A percentile compares a stretch with the other conserved stretches of the same genome.
phyloP scores from a whole-genome alignment of 2,888 invertebrate species.

The Sphaerophoria taeniata region DNA sequence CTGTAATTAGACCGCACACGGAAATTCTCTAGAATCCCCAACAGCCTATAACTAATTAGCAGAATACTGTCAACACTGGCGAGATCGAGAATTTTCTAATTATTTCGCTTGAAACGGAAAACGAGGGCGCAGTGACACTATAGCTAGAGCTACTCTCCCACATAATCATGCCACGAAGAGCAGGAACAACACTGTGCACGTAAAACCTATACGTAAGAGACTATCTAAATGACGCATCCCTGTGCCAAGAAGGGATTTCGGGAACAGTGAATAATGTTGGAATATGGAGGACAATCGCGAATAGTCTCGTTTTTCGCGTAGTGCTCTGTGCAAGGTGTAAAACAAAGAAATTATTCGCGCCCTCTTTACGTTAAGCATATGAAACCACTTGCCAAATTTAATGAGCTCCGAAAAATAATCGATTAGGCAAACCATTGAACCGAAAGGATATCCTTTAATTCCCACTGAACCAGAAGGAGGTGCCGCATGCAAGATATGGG shows the following conservation, averaged over 20 bases:
- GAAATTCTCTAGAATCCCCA: constrained; percentile 64
- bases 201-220: constrained; percentile 10
- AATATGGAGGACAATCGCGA: not conserved
- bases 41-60: constrained; percentile 73
- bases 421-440: constrained; percentile 72
- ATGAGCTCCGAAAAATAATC: constrained; percentile 72
- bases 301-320: not conserved
- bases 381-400: constrained; percentile 73
- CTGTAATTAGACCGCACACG: constrained; percentile 70
- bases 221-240: constrained; percentile 60
- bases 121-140: not conserved
- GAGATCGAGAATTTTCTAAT: constrained; percentile 53
- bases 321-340: constrained; percentile 55
- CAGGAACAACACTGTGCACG: constrained; percentile 51
- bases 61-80: constrained; percentile 65
- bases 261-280: constrained; percentile 1
- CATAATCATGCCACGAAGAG: not conserved
- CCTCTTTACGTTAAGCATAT: constrained; percentile 68
- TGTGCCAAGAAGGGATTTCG: constrained; percentile 44
- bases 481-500: constrained; percentile 64
- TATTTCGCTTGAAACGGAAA: constrained; percentile 43
- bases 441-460: constrained; percentile 66
- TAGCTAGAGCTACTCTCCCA: constrained; percentile 17
- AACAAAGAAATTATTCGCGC: constrained; percentile 74
- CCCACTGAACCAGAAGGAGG: constrained; percentile 71